Evolutionary conservation across 2,888 invertebrate genomes (phyloP).

Genomic region (Chrysotoxum bicinctum): DNA sequence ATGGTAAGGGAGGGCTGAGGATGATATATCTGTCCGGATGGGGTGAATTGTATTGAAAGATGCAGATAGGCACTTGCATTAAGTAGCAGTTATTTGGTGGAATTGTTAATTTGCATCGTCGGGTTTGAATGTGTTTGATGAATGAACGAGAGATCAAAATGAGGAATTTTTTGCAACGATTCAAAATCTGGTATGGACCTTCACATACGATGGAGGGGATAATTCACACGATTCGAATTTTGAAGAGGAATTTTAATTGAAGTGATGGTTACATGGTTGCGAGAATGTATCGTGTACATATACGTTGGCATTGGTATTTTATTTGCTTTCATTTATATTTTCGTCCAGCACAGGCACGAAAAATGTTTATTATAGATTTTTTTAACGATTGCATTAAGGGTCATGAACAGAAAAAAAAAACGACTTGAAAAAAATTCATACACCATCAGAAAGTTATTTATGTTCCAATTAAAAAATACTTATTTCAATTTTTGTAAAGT

Average conservation of each 20-base stretch:
- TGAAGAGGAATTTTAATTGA: constrained; percentile 55
- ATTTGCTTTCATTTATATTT: background rate
- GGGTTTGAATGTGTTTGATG: constrained; percentile 53
- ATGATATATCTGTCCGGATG: background rate
- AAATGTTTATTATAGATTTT: background rate
- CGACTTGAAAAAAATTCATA: background rate
- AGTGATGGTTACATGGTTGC: constrained; percentile 7
- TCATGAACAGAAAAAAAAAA: background rate
- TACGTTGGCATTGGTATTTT: constrained; percentile 9
- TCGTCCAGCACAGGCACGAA: too few relatives aligned
- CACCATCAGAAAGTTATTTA: constrained; percentile 2
- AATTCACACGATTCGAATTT: constrained; percentile 39
- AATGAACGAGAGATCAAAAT: background rate
- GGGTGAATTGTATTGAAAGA: background rate
- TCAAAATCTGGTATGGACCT: background rate
- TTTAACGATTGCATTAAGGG: constrained; percentile 2
- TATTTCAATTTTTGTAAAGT: constrained; percentile 18
- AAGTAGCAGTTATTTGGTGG: constrained; percentile 60
- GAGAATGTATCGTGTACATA: background rate
- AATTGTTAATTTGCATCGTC: constrained; percentile 62
- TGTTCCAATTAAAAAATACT: constrained; percentile 27
- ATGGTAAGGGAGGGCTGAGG: background rate
- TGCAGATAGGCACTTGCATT: constrained; percentile 11
- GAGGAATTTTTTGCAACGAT: background rate
- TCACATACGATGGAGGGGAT: background rate